These are phyloP conservation scores for Andrena bucephala DNA, from an alignment of 2,888 invertebrate species.

Conservation along the genomic window DNA sequence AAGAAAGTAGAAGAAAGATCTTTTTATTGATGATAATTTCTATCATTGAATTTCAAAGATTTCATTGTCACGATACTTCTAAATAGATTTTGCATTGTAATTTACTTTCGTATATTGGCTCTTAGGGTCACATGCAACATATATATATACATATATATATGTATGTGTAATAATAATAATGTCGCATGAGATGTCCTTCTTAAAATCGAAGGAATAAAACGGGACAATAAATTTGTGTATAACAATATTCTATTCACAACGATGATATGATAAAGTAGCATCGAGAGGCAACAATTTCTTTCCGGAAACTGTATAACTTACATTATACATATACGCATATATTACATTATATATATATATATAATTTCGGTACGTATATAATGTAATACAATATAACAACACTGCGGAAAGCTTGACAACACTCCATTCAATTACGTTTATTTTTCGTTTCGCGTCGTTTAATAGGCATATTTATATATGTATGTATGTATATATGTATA, in stretches of 20 bases:
- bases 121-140: conserved; percentile 44
- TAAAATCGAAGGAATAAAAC: conserved; percentile 55
- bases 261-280: conserved; percentile 81
- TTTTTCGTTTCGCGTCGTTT: conserved; percentile 53
- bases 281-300: conserved; percentile 78
- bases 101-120: conserved; percentile 40
- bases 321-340: conserved; percentile 63
- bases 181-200: conserved; percentile 50
- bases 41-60: conserved; percentile 14
- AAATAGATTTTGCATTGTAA: conserved; percentile 38
- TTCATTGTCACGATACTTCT: conserved; percentile 13
- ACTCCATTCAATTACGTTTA: conserved; percentile 73
- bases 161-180: conserved; percentile 26
- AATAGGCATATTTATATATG: conserved; percentile 51
- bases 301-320: conserved; percentile 68
- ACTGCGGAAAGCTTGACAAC: conserved; percentile 72
- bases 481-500: conserved; percentile 44
- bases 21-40: conserved; percentile 22
- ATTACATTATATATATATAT: conserved; percentile 57
- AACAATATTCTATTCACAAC: conserved; percentile 76
- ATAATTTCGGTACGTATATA: conserved; percentile 50
- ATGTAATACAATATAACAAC: conserved; percentile 69
- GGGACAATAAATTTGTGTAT: conserved; percentile 58
- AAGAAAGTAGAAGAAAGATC: conserved; percentile 12
- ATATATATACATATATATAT: conserved; percentile 22